These are phyloP conservation scores for Agrilus cyanescens DNA, from an alignment of 2,888 invertebrate genomes.

Conservation along the genomic window DNA sequence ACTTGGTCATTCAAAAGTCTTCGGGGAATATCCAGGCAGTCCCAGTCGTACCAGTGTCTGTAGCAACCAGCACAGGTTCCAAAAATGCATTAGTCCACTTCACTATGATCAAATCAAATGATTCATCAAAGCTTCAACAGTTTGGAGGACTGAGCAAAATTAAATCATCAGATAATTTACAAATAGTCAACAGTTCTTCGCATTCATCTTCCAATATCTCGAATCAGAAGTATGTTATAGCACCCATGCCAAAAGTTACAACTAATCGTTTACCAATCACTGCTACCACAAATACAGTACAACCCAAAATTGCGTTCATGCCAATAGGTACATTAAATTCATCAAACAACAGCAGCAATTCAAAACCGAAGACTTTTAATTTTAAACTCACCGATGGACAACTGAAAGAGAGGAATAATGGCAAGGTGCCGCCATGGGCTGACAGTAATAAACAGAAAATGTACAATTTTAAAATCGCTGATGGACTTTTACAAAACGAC, in stretches of 20 bases:
- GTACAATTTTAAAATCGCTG: conserved; percentile 56
- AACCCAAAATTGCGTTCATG: conserved; percentile 31
- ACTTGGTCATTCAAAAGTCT: conserved; percentile 48
- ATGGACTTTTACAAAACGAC: conserved; percentile 50
- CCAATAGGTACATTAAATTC: conserved; percentile 24
- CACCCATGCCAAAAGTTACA: conserved; percentile 48
- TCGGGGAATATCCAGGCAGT: conserved; percentile 35
- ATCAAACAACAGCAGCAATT: conserved; percentile 17
- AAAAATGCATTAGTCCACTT: conserved; percentile 43
- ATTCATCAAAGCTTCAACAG: conserved; percentile 31
- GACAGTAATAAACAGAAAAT: conserved; percentile 40
- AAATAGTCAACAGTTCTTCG: conserved; percentile 11
- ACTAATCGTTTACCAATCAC: conserved; percentile 44
- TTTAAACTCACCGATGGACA: conserved; percentile 57
- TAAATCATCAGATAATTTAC: conserved; percentile 14
- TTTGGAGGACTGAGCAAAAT: conserved; percentile 23
- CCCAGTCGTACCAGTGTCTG: conserved; percentile 41
- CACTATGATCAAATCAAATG: conserved; percentile 33
- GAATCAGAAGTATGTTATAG: conserved; percentile 44
- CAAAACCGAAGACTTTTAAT: conserved; percentile 49
- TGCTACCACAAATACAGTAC: conserved; percentile 43
- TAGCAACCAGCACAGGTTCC: conserved; percentile 33
- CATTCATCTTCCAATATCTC: not conserved
- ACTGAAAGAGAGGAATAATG: conserved; percentile 47
- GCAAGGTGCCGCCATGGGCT: conserved; percentile 33